Evolutionary conservation across 2,797 vertebrate genomes (phyloP), one percentile per base, ranked within the genome.

Genomic region (Pseudochromis fuscus): DNA sequence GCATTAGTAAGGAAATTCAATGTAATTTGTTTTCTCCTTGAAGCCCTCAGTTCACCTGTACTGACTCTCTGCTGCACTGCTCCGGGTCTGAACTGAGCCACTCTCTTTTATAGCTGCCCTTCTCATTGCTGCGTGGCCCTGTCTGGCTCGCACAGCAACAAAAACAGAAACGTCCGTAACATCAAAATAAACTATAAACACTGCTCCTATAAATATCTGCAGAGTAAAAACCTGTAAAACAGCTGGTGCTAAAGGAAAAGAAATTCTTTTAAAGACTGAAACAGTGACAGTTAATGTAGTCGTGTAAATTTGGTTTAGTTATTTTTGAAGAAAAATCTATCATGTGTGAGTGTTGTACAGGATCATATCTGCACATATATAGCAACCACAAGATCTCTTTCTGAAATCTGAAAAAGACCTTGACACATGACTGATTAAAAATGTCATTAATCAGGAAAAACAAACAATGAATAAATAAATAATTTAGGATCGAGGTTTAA

Each of bases 21-120:
- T 44, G 13, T 33, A 66, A 60, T 76, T 72, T 45, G 25, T 76
- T 72, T 83, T 82, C 69, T 72, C 78, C 81, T 80, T 84, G 67
- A 58, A 46, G 65, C 51, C 33, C 12, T 60, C 7, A 37, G 21
- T 24, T 70, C 71, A 51, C 24, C 61, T 68, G 33, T 4, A 25
- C 25, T 4, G 50, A 44, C 28, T 71, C 37, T 72, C 52, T 57
- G 46, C 63, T 31, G 64, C 70, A 24, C 51, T 60, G 50, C 62
- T 35, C 60, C 69, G 25, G 51, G 18, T 58, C 24, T 61, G 58
- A 73, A 33, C 59, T 53, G 18, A 37, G 16, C 4, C 18, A 56
- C n/a, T n/a, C n/a, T 52, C 38, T 59, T 24, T 37, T 12, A 4
- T 2, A 30, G 27, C 7, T 27, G 23, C 18, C 59, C 5, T 51